These are phyloP conservation scores for Hemithea aestivaria DNA, from an alignment of 2,888 invertebrate genomes.

Conservation along the genomic window DNA sequence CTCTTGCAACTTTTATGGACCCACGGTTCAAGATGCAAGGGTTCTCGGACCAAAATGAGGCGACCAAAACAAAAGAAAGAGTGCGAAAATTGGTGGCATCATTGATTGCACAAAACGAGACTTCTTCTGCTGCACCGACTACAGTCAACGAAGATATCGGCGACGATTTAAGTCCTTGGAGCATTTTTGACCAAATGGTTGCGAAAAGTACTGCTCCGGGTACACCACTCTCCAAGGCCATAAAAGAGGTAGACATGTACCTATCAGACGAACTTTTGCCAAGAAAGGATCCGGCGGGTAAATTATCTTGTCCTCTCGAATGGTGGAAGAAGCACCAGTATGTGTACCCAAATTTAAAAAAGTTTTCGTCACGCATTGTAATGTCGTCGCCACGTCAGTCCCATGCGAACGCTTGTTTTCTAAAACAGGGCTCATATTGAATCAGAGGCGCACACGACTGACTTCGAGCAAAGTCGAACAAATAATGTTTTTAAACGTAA, in stretches of 20 bases:
- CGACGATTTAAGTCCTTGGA: slow-evolving; percentile 20
- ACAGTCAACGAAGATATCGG: not conserved
- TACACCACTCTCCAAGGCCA: slow-evolving; percentile 23
- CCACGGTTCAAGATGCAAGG: slow-evolving; percentile 18
- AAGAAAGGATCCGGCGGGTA: slow-evolving; percentile 15
- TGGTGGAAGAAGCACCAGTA: slow-evolving; percentile 24
- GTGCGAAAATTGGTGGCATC: slow-evolving; percentile 12
- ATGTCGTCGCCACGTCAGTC: slow-evolving; percentile 20
- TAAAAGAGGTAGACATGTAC: no score
- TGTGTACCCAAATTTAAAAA: slow-evolving; percentile 22
- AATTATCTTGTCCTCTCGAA: slow-evolving; percentile 18
- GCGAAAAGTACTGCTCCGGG: slow-evolving; percentile 10
- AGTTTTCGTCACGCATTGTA: slow-evolving; percentile 9
- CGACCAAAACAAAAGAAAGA: slow-evolving; percentile 18
- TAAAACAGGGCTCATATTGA: slow-evolving; percentile 18
- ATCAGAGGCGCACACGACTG: slow-evolving; percentile 13
- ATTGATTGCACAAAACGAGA: slow-evolving; percentile 6
- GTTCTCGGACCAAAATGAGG: slow-evolving; percentile 18
- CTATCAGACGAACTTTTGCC: slow-evolving; percentile 18
- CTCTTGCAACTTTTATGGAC: slow-evolving; percentile 24
- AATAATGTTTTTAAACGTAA: slow-evolving; percentile 15
- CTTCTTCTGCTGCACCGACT: not conserved
- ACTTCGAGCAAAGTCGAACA: slow-evolving; percentile 17
- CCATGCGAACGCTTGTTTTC: slow-evolving; percentile 24
- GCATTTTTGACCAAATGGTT: slow-evolving; percentile 20